Evolutionary conservation across 2,113 vertebrate species (phyloP).

Genomic region (Mormyrus lacerda): DNA sequence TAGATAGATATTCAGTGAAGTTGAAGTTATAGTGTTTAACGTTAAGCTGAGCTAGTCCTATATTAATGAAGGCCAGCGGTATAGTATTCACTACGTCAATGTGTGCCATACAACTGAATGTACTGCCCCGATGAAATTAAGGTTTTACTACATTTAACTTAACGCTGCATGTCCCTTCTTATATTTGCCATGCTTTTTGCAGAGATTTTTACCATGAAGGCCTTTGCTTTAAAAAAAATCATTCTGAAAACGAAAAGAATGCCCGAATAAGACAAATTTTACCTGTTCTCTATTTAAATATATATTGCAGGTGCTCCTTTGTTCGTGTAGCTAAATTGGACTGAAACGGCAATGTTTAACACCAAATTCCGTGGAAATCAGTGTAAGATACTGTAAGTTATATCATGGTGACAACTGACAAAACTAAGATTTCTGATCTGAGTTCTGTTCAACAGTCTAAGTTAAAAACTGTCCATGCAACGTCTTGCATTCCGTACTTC

Average conservation of each 20-base stretch:
- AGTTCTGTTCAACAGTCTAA: background rate
- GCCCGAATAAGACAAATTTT: background rate
- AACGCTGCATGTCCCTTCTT: background rate
- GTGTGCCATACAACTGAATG: background rate
- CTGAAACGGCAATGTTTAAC: background rate
- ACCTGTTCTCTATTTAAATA: background rate
- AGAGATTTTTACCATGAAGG: background rate
- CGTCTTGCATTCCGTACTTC: background rate
- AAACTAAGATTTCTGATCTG: background rate
- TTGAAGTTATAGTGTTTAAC: background rate
- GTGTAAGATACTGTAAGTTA: background rate
- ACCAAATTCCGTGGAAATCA: background rate
- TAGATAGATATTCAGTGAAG: background rate
- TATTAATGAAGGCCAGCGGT: background rate
- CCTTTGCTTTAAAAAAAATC: background rate
- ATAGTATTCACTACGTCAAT: background rate
- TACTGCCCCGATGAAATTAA: background rate
- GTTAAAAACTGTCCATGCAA: constrained; percentile 14
- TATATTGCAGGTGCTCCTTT: background rate
- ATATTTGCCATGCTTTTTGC: background rate
- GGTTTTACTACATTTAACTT: background rate
- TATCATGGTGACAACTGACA: background rate
- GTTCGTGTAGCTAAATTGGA: background rate
- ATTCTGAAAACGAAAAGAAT: background rate
- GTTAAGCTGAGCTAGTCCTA: background rate